A percentile compares a stretch with the other conserved stretches of the same genome.
These are phyloP conservation scores for Loxodonta africana DNA, from an alignment of 2,113 vertebrate genomes.

Conservation along the genomic window DNA sequence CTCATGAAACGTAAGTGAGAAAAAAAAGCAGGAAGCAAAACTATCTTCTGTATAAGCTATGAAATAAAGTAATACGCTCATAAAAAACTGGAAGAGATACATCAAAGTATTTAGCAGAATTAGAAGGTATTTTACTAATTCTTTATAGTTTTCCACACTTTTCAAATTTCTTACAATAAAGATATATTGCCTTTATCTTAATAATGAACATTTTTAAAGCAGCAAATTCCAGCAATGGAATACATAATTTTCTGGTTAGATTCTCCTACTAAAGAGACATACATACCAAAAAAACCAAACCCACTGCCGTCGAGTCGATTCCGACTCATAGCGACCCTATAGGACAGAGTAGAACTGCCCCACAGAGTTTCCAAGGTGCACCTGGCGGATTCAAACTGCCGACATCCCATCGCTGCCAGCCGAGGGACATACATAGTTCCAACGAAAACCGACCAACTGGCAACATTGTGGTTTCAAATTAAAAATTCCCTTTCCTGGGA, in stretches of 20 bases:
- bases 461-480: background rate
- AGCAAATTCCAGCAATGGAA: background rate
- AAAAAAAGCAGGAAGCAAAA: constrained; percentile 28
- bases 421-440: background rate
- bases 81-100: background rate
- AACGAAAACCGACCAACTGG: background rate
- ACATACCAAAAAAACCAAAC: no score
- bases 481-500: background rate
- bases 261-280: background rate
- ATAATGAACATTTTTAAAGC: constrained; percentile 18
- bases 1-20: background rate
- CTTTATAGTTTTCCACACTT: background rate
- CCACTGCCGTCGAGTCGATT: no score
- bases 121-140: background rate
- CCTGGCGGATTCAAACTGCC: no score
- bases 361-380: no score
- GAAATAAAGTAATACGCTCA: background rate
- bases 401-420: no score
- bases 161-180: background rate
- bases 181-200: background rate
- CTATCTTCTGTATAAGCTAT: background rate
- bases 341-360: no score
- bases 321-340: no score
- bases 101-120: background rate
- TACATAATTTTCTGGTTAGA: background rate